These are phyloP conservation scores for Aethes cnicana DNA, from an alignment of 2,888 invertebrate genomes.

Conservation along the genomic window DNA sequence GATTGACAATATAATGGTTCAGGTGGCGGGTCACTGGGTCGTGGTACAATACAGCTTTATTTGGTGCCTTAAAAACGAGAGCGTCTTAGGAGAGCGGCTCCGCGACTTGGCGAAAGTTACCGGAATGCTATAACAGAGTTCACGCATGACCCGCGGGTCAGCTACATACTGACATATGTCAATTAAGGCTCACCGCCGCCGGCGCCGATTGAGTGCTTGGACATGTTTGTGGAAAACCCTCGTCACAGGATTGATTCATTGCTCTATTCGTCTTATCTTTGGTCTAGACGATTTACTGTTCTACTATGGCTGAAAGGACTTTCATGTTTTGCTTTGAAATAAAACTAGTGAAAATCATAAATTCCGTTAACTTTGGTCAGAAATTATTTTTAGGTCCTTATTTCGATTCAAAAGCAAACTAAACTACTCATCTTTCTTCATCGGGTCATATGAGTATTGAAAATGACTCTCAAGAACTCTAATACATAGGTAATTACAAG, in stretches of 20 bases:
- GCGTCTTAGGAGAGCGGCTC: slow-evolving; percentile 48
- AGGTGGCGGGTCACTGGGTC: slow-evolving; percentile 48
- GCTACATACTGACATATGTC: slow-evolving; percentile 79
- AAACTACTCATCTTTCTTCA: no score
- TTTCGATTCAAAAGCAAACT: no score
- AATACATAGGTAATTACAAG: no score
- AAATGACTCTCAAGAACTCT: no score
- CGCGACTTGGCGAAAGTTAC: slow-evolving; percentile 66
- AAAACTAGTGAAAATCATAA: no score
- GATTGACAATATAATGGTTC: slow-evolving; percentile 27
- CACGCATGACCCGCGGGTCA: slow-evolving; percentile 77
- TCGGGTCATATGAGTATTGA: no score
- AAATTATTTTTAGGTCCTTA: no score
- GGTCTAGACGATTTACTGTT: slow-evolving; percentile 53
- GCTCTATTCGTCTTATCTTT: slow-evolving; percentile 52
- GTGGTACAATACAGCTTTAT: slow-evolving; percentile 40
- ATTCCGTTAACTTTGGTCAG: no score
- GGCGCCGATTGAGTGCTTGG: slow-evolving; percentile 75
- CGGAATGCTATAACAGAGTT: slow-evolving; percentile 71
- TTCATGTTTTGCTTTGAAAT: no score
- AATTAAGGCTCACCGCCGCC: slow-evolving; percentile 74
- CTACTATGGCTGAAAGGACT: no score
- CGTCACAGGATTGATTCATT: slow-evolving; percentile 75
- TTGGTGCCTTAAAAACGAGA: slow-evolving; percentile 45
- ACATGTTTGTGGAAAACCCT: slow-evolving; percentile 78